Evolutionary conservation across 2,797 vertebrate genomes (phyloP), one percentile per base, ranked within the genome.

Genomic region (Halcyon leucocephala): DNA sequence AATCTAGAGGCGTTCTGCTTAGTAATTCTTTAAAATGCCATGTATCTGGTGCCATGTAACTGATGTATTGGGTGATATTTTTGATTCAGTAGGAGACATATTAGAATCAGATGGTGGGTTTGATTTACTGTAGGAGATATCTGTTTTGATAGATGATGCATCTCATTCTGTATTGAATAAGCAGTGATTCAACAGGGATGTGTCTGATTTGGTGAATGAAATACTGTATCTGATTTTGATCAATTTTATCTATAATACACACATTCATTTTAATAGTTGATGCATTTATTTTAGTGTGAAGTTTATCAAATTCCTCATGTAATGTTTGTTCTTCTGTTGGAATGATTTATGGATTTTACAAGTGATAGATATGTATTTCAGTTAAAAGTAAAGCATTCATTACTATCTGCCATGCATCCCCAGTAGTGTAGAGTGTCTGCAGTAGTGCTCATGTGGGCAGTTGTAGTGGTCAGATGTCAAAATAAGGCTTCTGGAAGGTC

Each of bases 181-280:
- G 94, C 96, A 97, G 96, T 97, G 97, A 98, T 97, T 98, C 97
- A 97, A 95, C 91, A 90, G 95, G 86, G 90, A 97, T 97, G 94
- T 93, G 57, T 97, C 96, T 97, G 97, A 98, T 98, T 97, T 97
- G 94, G 96, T 97, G 97, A 97, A 96, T 95, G 95, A 98, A 98
- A 97, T 95, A 97, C 96, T 96, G 91, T 89, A 97, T 96, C 94
- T 97, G 97, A 98, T 98, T 97, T 97, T 98, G 95, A 98, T 98
- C 96, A 95, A 97, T 98, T 98, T 98, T 97, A 95, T 86, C 80
- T 95, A 91, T 96, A 97, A 97, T 90, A 90, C 66, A 92, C 94
- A 97, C 88, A 97, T 98, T 98, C 97, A 97, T 98, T 98, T 98
- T 98, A 97, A 97, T 97, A 97, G 97, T 78, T 95, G 90, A 97